Percentiles rank a stretch among this genome's conserved stretches.
These are phyloP conservation scores for Xerus rutilus DNA, from an alignment of 2,797 vertebrate genomes.

Conservation along the genomic window DNA sequence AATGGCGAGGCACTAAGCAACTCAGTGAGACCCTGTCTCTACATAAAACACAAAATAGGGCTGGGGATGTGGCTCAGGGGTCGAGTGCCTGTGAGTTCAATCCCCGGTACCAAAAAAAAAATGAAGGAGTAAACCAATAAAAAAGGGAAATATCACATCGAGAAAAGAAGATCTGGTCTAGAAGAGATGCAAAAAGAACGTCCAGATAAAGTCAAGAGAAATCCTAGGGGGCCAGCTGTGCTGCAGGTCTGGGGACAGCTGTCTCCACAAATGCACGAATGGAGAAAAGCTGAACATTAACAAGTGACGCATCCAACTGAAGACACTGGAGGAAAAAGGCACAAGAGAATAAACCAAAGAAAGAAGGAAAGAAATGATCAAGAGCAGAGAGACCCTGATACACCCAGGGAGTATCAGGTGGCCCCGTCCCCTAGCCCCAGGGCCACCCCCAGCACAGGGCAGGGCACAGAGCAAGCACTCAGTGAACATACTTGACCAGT, in stretches of 20 bases:
- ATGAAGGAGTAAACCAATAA: neutral
- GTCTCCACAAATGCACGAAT: neutral
- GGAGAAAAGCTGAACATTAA: neutral
- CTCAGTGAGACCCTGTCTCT: too few species aligned
- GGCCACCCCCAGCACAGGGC: neutral
- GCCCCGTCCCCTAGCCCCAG: neutral
- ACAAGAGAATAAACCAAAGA: neutral
- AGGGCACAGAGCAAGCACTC: neutral
- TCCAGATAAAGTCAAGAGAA: neutral
- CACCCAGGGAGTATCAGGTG: neutral
- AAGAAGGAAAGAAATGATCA: neutral
- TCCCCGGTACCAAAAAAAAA: too few species aligned
- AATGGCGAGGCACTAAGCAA: too few species aligned
- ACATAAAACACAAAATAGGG: too few species aligned
- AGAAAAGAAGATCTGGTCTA: neutral
- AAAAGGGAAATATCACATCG: neutral
- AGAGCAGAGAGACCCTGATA: neutral
- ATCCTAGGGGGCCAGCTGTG: neutral
- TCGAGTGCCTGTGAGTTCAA: too few species aligned
- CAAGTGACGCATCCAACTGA: neutral
- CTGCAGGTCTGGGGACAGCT: neutral
- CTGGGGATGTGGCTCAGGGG: too few species aligned
- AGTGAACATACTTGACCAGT: neutral
- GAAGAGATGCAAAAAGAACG: neutral
- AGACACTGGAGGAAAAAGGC: neutral